Base-by-base conservation (phyloP, 1,140 invertebrate species). In the Globodera ellingtonae region DNA sequence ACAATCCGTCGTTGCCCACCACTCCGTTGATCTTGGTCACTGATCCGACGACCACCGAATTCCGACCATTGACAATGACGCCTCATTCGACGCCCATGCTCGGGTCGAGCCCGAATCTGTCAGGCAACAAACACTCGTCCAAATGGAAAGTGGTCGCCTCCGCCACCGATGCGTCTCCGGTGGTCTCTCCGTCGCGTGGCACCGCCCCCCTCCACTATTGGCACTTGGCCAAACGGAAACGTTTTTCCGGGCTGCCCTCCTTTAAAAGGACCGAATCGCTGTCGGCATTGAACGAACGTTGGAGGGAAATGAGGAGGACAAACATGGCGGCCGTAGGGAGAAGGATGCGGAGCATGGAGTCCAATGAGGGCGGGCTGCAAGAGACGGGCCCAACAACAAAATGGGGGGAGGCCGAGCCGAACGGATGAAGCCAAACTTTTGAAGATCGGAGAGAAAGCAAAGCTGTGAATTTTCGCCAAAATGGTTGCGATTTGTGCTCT, bases 151-250 rank as follows among this genome's bases (percentile, higher is more conserved):
- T n/a, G 13, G 18, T 15, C 13, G 56, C 15, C 18, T 13, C 56
- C 13, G 56, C 56, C 52, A 62, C 6, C 18, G 13, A 15, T 6
- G 18, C 15, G 13, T 5, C 56, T 18, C 13, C 56, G 56, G 18
- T 13, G 5, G 1, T 62, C 7, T 83, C 71, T 5, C 67, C 67
- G 5, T 21, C 67, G 67, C n/a, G 21, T 7, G 24, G 52, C 65
- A 9, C 70, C 13, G 44, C 70, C 3, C 44, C 15, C 56, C 66
- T 48, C 74, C 52, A 52, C 75, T 73, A 79, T 84, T 85, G 62
- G 65, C 80, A 59, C 83, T 75, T 65, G 83, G 78, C 48, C 78
- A 62, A 79, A 85, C 80, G 59, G 83, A 73, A 44, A 44, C 47
- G n/a, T 44, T 69, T 81, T 35, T 56, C 71, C 48, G 15, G 9